A percentile compares a stretch with the other conserved stretches of the same genome.
phyloP scores from a whole-genome alignment of 2,888 invertebrate genomes.

The Apantesis nais region DNA sequence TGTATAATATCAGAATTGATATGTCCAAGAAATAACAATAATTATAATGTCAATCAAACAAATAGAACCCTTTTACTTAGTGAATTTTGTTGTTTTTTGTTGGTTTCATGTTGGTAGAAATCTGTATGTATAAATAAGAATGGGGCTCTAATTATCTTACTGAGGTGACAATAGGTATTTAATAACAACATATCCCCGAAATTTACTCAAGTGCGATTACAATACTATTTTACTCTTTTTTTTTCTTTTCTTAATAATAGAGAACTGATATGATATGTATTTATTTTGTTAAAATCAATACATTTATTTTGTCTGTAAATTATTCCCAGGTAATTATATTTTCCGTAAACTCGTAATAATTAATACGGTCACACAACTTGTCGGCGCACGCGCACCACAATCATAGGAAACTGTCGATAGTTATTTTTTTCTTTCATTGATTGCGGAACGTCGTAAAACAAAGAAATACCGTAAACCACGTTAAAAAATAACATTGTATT shows the following conservation, averaged over 20 bases:
- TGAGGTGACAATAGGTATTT: background rate
- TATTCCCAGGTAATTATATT: background rate
- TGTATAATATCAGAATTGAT: no score
- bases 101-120: no score
- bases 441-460: conserved; percentile 64
- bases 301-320: background rate
- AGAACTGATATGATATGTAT: background rate
- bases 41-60: no score
- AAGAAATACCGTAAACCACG: conserved; percentile 45
- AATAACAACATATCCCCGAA: background rate
- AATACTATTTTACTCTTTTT: no score
- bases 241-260: no score
- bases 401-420: conserved; percentile 54
- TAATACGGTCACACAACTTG: background rate
- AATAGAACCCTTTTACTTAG: no score
- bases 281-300: background rate
- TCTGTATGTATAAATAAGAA: background rate
- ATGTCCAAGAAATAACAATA: no score
- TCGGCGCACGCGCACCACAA: conserved; percentile 37
- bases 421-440: conserved; percentile 57
- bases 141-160: background rate
- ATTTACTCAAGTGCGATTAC: no score
- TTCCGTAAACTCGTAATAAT: background rate
- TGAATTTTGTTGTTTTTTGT: no score
- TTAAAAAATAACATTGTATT: conserved; percentile 39